Evolutionary conservation across 2,888 invertebrate genomes (phyloP).

Genomic region (Epinotia nisella): DNA sequence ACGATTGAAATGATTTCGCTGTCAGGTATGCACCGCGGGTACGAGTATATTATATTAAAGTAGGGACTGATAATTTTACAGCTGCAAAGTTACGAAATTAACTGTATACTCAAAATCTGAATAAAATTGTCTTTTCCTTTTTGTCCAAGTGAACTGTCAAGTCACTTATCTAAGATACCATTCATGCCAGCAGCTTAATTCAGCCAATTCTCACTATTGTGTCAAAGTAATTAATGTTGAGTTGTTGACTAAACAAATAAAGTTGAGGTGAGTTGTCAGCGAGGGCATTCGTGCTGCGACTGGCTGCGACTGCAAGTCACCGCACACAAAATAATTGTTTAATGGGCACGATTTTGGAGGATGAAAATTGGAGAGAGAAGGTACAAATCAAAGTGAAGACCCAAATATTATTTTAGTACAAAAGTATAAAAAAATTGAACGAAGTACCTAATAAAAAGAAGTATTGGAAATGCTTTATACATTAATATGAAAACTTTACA

Average conservation of each 20-base stretch:
- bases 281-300: slow-evolving; percentile 49
- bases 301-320: slow-evolving; percentile 60
- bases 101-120: not conserved
- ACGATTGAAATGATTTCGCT: slow-evolving; percentile 26
- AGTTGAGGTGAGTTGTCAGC: slow-evolving; percentile 47
- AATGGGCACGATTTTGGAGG: slow-evolving; percentile 56
- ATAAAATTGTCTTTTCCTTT: not conserved
- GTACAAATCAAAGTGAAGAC: slow-evolving; percentile 44
- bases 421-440: not conserved
- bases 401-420: not conserved
- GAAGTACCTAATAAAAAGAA: too few species aligned
- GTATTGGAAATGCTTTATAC: not conserved
- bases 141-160: slow-evolving; percentile 12
- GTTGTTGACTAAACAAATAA: slow-evolving; percentile 48
- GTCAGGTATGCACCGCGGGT: slow-evolving; percentile 24
- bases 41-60: slow-evolving; percentile 8
- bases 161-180: slow-evolving; percentile 33
- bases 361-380: slow-evolving; percentile 51
- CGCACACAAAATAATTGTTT: slow-evolving; percentile 67
- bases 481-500: not conserved
- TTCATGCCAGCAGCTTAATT: slow-evolving; percentile 28
- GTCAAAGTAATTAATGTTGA: slow-evolving; percentile 36
- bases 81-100: not conserved
- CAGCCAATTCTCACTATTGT: slow-evolving; percentile 31
- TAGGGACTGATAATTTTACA: not conserved